A percentile compares a stretch with the other conserved stretches of the same genome.
Conservation (phyloP, 2,888 invertebrate species). For the Automeris io region DNA sequence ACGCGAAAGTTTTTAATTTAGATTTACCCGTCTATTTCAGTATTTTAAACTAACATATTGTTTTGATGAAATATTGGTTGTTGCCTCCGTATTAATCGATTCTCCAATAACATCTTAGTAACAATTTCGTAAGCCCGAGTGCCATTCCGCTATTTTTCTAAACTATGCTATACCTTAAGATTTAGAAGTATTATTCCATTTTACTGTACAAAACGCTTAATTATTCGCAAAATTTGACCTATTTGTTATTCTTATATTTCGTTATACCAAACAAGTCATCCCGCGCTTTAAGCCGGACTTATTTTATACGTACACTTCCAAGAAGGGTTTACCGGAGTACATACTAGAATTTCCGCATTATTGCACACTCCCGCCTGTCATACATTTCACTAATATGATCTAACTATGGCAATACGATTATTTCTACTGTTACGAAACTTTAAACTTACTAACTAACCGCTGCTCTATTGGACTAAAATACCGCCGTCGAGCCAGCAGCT, state of each 20-base stretch:
- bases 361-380: conserved; percentile 71
- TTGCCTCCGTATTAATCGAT: too few relatives aligned
- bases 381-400: conserved; percentile 58
- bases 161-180: conserved; percentile 56
- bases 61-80: too few relatives aligned
- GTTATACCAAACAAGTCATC: conserved; percentile 33
- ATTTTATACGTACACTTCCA: conserved; percentile 65
- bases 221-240: conserved; percentile 67
- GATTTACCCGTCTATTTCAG: too few relatives aligned
- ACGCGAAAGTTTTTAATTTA: too few relatives aligned
- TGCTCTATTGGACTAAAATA: conserved; percentile 60
- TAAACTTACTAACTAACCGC: conserved; percentile 57
- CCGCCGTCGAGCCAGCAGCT: conserved; percentile 31
- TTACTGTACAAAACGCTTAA: conserved; percentile 73
- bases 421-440: conserved; percentile 64
- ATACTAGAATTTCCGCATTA: conserved; percentile 31
- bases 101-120: too few relatives aligned
- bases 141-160: conserved; percentile 46
- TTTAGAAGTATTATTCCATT: conserved; percentile 55
- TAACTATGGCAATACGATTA: conserved; percentile 67
- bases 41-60: too few relatives aligned
- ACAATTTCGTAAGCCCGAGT: conserved; percentile 33
- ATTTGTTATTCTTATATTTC: conserved; percentile 41
- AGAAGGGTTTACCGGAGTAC: conserved; percentile 62
- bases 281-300: conserved; percentile 57